These are phyloP conservation scores for Meta bourneti DNA, from an alignment of 2,888 invertebrate species.

Conservation along the genomic window DNA sequence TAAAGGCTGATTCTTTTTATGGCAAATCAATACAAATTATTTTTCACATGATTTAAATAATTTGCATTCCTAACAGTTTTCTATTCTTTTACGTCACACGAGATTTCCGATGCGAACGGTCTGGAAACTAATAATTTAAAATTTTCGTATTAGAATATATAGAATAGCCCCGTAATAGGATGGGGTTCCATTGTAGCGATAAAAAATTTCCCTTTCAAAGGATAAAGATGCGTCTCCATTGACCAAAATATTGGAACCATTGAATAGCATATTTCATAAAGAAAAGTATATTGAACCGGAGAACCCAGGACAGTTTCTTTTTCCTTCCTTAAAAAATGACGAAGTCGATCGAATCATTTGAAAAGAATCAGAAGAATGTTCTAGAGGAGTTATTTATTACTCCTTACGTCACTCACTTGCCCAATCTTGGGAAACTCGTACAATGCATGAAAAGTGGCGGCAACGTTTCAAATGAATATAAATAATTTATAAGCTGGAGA, in stretches of 20 bases:
- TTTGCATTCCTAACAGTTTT: background rate
- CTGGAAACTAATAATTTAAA: background rate
- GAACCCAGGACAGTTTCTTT: slow-evolving; percentile 6
- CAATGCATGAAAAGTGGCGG: slow-evolving; percentile 23
- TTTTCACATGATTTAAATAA: background rate
- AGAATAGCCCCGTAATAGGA: background rate
- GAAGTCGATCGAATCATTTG: slow-evolving; percentile 36
- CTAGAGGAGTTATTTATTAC: slow-evolving; percentile 54
- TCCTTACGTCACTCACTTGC: slow-evolving; percentile 40
- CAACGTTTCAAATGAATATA: slow-evolving; percentile 61
- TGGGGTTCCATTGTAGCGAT: background rate
- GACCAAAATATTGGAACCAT: background rate
- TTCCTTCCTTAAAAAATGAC: slow-evolving; percentile 22
- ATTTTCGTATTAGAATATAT: background rate
- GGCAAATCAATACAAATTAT: too few species aligned
- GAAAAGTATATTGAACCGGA: slow-evolving; percentile 1
- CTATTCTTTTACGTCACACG: background rate
- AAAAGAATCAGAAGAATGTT: slow-evolving; percentile 26
- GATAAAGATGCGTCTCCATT: slow-evolving; percentile 2
- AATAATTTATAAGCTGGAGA: slow-evolving; percentile 66
- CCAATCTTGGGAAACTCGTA: background rate
- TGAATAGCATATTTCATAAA: background rate
- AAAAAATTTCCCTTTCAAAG: slow-evolving; percentile 13
- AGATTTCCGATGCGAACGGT: background rate
- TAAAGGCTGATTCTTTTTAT: too few species aligned